A percentile compares a stretch with the other conserved stretches of the same genome.
Conservation (phyloP, 2,888 invertebrate genomes). For the Drosophila vallismaia region DNA sequence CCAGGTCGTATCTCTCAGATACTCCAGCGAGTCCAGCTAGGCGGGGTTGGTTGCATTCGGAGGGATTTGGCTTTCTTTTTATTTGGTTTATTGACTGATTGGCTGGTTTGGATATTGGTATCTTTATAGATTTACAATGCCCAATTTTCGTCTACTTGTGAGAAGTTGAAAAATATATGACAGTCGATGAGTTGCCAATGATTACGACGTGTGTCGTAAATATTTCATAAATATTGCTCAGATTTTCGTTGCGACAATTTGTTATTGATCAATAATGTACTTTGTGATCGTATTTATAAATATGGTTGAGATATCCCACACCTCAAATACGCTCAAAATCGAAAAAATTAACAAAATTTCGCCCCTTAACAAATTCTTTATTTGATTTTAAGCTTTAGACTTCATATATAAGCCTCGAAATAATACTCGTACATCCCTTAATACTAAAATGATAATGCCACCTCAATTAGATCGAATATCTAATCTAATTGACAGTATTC, state of each 20-base stretch:
- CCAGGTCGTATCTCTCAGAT: slow-evolving; percentile 63
- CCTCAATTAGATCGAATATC: background rate
- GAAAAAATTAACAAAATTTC: background rate
- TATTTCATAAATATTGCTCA: slow-evolving; percentile 79
- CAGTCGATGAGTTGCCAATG: slow-evolving; percentile 77
- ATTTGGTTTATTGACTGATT: slow-evolving; percentile 23
- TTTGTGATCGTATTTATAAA: slow-evolving; percentile 37
- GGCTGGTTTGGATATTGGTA: slow-evolving; percentile 64
- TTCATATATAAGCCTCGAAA: background rate
- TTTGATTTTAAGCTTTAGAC: too few relatives aligned
- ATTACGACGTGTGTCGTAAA: slow-evolving; percentile 78
- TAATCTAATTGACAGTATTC: slow-evolving; percentile 6
- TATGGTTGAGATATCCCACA: background rate
- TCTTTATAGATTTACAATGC: slow-evolving; percentile 78
- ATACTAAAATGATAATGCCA: background rate
- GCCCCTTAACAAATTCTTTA: background rate
- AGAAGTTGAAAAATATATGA: slow-evolving; percentile 78
- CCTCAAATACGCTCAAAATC: slow-evolving; percentile 6
- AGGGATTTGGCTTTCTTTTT: slow-evolving; percentile 22
- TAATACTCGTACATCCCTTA: background rate
- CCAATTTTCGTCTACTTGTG: slow-evolving; percentile 79
- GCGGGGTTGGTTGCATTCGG: slow-evolving; percentile 5
- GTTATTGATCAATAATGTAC: slow-evolving; percentile 75
- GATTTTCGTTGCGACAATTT: slow-evolving; percentile 74
- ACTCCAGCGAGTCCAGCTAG: slow-evolving; percentile 15